Evolutionary conservation across 2,113 vertebrate species (phyloP).

Genomic region (Carlito syrichta): DNA sequence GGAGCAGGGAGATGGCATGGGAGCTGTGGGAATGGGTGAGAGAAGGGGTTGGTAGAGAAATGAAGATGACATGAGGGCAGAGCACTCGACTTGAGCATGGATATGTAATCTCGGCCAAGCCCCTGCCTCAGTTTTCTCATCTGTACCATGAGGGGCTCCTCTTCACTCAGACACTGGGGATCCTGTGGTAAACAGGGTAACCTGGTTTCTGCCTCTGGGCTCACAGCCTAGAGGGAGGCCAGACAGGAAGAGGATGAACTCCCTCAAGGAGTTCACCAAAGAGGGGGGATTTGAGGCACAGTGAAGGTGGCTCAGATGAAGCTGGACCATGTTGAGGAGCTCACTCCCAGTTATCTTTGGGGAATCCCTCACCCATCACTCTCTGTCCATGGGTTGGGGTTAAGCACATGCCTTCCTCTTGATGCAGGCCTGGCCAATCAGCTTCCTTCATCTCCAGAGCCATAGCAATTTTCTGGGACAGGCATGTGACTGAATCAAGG

Average conservation of each 20-base stretch:
- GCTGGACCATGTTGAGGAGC: accelerated
- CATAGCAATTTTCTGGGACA: not conserved
- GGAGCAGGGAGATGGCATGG: not conserved
- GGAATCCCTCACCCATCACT: not conserved
- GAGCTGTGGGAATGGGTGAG: not conserved
- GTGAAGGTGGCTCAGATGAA: not conserved
- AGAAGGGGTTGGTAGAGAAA: not conserved
- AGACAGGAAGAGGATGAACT: not conserved
- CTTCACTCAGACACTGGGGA: not conserved
- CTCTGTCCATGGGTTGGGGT: not conserved
- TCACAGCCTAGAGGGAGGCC: not conserved
- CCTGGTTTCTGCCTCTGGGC: not conserved
- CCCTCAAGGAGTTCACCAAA: not conserved
- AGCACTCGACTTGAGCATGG: not conserved
- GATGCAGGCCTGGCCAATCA: not conserved
- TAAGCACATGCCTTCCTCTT: not conserved
- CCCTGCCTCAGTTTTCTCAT: not conserved
- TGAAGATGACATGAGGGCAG: too few species aligned
- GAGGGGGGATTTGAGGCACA: not conserved
- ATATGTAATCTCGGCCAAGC: not conserved
- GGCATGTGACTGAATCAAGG: not conserved
- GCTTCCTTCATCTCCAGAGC: not conserved
- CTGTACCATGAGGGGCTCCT: not conserved
- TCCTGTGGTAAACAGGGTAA: not conserved
- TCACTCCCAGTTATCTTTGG: not conserved